Evolutionary conservation across 2,888 invertebrate genomes (phyloP).

Genomic region (Volucella bombylans): DNA sequence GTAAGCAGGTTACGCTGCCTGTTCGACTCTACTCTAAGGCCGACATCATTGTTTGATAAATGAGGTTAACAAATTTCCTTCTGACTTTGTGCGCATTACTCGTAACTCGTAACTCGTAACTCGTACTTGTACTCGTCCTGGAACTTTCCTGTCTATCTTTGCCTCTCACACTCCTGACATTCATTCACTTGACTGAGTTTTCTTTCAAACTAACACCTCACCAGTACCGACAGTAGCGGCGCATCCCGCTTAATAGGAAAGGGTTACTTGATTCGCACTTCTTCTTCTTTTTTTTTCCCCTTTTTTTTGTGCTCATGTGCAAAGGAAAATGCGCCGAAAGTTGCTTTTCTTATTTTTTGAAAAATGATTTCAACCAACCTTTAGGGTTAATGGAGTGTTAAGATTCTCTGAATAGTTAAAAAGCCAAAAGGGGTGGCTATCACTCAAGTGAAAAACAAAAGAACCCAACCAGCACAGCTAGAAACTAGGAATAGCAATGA

Average conservation of each 20-base stretch:
- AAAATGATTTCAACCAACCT: conserved; percentile 66
- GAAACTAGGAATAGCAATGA: too few relatives aligned
- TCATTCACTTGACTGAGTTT: conserved; percentile 68
- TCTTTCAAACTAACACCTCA: conserved; percentile 36
- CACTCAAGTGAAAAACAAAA: conserved; percentile 46
- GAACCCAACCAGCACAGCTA: neutral
- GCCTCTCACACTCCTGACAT: conserved; percentile 16
- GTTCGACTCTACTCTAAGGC: conserved; percentile 25
- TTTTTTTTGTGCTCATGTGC: neutral
- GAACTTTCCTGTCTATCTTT: conserved; percentile 9
- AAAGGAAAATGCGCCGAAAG: conserved; percentile 56
- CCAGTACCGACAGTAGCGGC: neutral
- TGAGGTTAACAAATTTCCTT: conserved; percentile 71
- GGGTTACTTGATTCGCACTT: conserved; percentile 60
- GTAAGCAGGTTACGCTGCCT: conserved; percentile 50
- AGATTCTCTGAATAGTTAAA: conserved; percentile 63
- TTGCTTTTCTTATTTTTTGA: conserved; percentile 36
- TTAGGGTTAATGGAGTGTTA: conserved; percentile 72
- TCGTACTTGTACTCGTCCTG: too few relatives aligned
- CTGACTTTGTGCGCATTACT: conserved; percentile 58
- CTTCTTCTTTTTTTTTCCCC: neutral
- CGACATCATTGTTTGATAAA: conserved; percentile 68
- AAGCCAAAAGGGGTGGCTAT: conserved; percentile 46
- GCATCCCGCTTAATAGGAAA: conserved; percentile 43
- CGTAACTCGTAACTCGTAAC: neutral